Base-by-base conservation (phyloP, 2,888 invertebrate species). In the Apodemia hepburni region DNA sequence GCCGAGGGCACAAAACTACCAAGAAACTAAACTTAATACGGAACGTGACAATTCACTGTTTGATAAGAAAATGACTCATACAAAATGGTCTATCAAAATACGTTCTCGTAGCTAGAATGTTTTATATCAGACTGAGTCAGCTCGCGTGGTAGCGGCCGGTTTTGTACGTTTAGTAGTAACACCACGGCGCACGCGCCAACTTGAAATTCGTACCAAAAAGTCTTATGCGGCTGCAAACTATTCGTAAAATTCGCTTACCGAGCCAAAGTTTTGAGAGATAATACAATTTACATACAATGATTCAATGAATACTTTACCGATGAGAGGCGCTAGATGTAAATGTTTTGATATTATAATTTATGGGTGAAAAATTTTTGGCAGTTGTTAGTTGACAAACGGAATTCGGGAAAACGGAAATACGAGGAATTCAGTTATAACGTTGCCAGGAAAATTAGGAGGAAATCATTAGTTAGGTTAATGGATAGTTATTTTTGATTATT, bases 101-200 rank as follows among this genome's bases (percentile, higher is more conserved):
- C 86, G 87, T 81, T 79, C 85, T 78, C 74, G 78, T 84, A 77
- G 82, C 84, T 87, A 87, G 87, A 84, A 81, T 87, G 90, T 83
- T 85, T 84, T 76, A 84, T 88, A 89, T 87, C 86, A 85, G 80
- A 91, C 91, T 91, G 90, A 90, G 85, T 86, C 84, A 86, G 84
- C 81, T 78, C 75, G 79, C 84, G 84, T 77, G 79, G 72, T 77
- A 73, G 80, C 79, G 77, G 84, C 86, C 78, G 84, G 90, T 91
- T 91, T 89, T 91, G 91, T 90, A 86, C 73, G 76, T 82, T 76
- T 75, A 76, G 73, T 69, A 73, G 79, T 80, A 77, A 71, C 71
- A 75, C 75, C 69, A 78, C 70, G 79, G 88, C 90, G 89, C 90
- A 87, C 80, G 90, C 90, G 90, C 87, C 75, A 77, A 78, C 69